A percentile compares a stretch with the other conserved stretches of the same genome.
Evolutionary conservation across 2,797 vertebrate genomes (phyloP).

Genomic region (Vespertilio murinus): DNA sequence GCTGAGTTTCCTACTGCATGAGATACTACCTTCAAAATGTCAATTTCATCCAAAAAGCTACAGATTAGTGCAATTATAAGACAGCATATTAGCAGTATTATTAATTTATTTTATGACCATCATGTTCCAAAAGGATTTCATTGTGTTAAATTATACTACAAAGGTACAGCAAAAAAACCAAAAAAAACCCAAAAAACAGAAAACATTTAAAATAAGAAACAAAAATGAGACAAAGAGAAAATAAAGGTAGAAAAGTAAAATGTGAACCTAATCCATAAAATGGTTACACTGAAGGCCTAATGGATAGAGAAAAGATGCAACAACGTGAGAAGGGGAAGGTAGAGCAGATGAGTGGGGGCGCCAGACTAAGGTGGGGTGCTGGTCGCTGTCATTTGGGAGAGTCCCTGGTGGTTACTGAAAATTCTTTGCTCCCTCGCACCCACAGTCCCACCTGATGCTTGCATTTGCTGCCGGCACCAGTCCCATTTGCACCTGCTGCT

Average conservation of each 20-base stretch:
- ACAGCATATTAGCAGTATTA: constrained; percentile 42
- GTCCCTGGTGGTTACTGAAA: too few relatives aligned
- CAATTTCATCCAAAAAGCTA: constrained; percentile 47
- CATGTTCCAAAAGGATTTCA: constrained; percentile 59
- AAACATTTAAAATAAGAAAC: constrained; percentile 43
- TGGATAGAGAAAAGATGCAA: not conserved
- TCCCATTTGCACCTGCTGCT: too few relatives aligned
- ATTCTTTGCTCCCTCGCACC: too few relatives aligned
- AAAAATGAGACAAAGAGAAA: constrained; percentile 43
- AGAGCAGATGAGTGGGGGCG: too few relatives aligned
- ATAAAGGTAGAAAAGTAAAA: not conserved
- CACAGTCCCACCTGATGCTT: too few relatives aligned
- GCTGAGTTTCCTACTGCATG: constrained; percentile 59
- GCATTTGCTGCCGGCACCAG: too few relatives aligned
- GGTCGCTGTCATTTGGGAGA: too few relatives aligned
- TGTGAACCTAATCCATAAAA: not conserved
- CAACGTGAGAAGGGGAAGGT: not conserved
- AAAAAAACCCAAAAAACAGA: not conserved
- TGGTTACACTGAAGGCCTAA: not conserved
- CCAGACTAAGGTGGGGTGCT: too few relatives aligned
- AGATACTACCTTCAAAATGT: constrained; percentile 71
- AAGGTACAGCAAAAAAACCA: constrained; percentile 32
- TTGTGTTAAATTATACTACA: constrained; percentile 59
- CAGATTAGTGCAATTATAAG: constrained; percentile 65
- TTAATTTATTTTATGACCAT: constrained; percentile 70